A percentile compares a stretch with the other conserved stretches of the same genome.
Conservation (phyloP, 2,797 vertebrate species). For the Sebastiscus tertius region DNA sequence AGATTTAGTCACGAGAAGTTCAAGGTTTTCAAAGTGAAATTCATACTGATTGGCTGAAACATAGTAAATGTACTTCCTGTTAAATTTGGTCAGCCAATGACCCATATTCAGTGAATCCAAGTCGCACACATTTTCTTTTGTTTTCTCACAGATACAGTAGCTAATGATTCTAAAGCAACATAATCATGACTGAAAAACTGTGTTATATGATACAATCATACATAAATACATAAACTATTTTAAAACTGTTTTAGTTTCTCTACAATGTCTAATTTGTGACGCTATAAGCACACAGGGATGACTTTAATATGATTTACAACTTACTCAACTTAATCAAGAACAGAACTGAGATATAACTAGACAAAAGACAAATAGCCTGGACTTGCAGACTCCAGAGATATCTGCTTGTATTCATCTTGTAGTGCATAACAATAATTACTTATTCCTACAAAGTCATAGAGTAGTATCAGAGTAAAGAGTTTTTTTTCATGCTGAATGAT, state of each 20-base stretch:
- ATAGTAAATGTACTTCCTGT: conserved; percentile 23
- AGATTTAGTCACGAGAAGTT: conserved; percentile 20
- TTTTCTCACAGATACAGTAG: not conserved
- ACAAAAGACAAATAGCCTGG: not conserved
- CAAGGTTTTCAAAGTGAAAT: conserved; percentile 4
- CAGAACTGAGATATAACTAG: not conserved
- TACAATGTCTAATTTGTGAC: not conserved
- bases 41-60: conserved; percentile 52
- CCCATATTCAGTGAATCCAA: not conserved
- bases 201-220: not conserved
- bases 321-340: not conserved
- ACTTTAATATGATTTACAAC: not conserved
- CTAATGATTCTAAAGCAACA: not conserved
- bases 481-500: too few species aligned
- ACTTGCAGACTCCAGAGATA: not conserved
- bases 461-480: not conserved
- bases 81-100: not conserved
- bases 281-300: not conserved
- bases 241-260: not conserved
- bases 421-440: not conserved
- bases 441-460: not conserved
- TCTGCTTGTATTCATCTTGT: not conserved
- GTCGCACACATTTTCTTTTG: not conserved
- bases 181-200: not conserved
- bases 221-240: not conserved